Conservation (phyloP, 2,113 vertebrate genomes). For the Oenanthe oenanthe region DNA sequence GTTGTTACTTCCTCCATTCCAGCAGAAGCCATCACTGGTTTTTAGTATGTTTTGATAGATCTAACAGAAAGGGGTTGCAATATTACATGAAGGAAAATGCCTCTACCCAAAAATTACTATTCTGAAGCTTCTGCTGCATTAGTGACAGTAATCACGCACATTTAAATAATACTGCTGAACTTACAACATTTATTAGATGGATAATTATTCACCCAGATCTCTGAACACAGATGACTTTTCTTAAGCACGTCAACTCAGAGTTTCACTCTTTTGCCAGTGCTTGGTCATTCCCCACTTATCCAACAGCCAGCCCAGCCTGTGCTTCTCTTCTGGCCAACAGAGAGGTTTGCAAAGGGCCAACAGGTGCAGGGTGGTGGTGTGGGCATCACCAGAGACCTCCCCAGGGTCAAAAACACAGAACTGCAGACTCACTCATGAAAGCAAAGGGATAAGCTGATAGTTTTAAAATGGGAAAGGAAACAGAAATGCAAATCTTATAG, state of each 20-base stretch:
- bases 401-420: not conserved
- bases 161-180: not conserved
- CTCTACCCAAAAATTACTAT: not conserved
- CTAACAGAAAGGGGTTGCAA: not conserved
- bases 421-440: not conserved
- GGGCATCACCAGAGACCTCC: not conserved
- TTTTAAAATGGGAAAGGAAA: not conserved
- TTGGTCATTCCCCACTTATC: not conserved
- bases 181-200: fast-evolving
- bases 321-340: not conserved
- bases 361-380: not conserved
- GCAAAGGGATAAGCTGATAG: not conserved
- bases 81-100: not conserved
- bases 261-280: not conserved
- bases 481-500: not conserved
- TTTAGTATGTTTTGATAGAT: not conserved
- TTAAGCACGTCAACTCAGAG: not conserved
- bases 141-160: not conserved
- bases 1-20: not conserved
- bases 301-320: not conserved
- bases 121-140: not conserved
- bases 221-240: not conserved
- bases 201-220: not conserved
- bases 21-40: not conserved
- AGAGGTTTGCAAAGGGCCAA: not conserved